Evolutionary conservation across 2,797 vertebrate species (phyloP), one percentile per base, ranked within the genome.

Genomic region (Perodicticus potto): DNA sequence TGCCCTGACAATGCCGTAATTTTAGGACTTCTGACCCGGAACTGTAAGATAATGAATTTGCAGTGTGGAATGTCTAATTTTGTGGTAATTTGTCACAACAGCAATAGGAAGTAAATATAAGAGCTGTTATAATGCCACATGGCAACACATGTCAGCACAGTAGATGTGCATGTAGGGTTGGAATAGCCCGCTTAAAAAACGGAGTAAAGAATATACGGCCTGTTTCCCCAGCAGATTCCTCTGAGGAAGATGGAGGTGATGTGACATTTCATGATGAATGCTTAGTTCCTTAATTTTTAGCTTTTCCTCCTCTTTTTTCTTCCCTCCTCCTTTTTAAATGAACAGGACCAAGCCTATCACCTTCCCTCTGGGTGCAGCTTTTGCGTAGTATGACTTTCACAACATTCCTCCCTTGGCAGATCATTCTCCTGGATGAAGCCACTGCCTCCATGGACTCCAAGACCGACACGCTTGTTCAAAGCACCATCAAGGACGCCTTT

Each of bases 361-460:
- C 73, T 40, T 73, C 2, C 77, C 90, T 88, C 37, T 69, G 1
- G 23, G 43, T 1, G 8, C 23, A 34, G 32, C 83, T 82, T 89
- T 88, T 81, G 88, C 45, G 55, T 69, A 4, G 4, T 53, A 7
- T 94, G 43, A 43, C 16, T 14, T 92, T 74, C 4, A 10, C 20
- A n/a, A 5, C 0, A 0, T 43, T 45, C 69, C 80, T 95, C 96
- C 16, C 74, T 61, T 16, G 4, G 45, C 96, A 99, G 99, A 99
- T 99, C 94, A 99, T 99, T 85, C 82, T 99, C 29, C 96, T 99
- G 53, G 99, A 99, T 13, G 99, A 99, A 97, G 99, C 99, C 6
- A 99, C 99, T 0, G 99, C 99, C 2, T 99, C 99, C 70, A 99
- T 99, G 34, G 99, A 99, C 91, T 98, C 99, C 0, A 99, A 99